These are phyloP conservation scores for Volucella bombylans DNA, from an alignment of 2,888 invertebrate genomes.

Conservation along the genomic window DNA sequence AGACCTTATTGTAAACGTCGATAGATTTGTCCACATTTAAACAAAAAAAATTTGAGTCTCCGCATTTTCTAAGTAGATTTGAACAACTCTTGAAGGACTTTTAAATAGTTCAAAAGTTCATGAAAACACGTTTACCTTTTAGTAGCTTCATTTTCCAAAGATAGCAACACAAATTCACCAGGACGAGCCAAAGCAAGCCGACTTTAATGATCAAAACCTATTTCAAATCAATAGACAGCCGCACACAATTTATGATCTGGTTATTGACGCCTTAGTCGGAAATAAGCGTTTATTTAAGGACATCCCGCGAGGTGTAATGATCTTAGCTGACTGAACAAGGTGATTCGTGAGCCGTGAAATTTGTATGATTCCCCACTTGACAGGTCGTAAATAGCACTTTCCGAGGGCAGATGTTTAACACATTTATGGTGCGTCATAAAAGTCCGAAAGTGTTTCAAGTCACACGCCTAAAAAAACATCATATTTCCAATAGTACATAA, in stretches of 20 bases:
- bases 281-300: conserved; percentile 38
- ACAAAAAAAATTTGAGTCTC: too few species aligned
- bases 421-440: conserved; percentile 63
- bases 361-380: conserved; percentile 64
- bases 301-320: conserved; percentile 35
- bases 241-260: conserved; percentile 54
- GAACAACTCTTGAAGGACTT: too few species aligned
- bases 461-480: conserved; percentile 36
- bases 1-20: too few species aligned
- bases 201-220: conserved; percentile 14
- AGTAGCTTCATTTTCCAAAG: background rate
- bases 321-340: conserved; percentile 41
- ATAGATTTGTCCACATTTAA: too few species aligned
- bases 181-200: conserved; percentile 6
- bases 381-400: conserved; percentile 65
- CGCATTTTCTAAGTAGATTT: too few species aligned
- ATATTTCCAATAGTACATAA: conserved; percentile 35
- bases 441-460: conserved; percentile 55
- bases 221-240: conserved; percentile 52
- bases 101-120: too few species aligned
- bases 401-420: conserved; percentile 63
- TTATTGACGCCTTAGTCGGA: conserved; percentile 61
- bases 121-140: too few species aligned
- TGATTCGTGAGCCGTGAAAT: conserved; percentile 68
- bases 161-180: background rate